phyloP scores from a whole-genome alignment of 2,797 vertebrate genomes.

The Sebastes elongatus region DNA sequence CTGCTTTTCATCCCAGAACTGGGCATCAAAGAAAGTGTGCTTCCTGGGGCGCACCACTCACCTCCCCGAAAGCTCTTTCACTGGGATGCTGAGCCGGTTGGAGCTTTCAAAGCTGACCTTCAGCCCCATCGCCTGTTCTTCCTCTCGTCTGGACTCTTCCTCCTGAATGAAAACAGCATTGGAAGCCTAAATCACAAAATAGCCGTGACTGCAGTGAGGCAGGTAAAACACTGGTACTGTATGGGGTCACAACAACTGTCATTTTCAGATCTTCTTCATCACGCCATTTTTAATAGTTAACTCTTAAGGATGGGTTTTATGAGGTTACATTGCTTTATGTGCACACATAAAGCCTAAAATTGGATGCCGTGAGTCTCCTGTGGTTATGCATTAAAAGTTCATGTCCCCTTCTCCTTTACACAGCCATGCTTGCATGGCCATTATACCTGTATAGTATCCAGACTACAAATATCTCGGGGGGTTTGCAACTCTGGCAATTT shows the following conservation, averaged over 20 bases:
- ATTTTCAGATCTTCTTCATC: background rate
- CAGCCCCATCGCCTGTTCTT: slow-evolving; percentile 74
- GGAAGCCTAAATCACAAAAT: background rate
- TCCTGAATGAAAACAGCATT: slow-evolving; percentile 78
- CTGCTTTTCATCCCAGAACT: background rate
- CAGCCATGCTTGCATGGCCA: background rate
- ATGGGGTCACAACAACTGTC: background rate
- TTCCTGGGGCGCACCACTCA: slow-evolving; percentile 55
- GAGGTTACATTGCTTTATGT: background rate
- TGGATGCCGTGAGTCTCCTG: background rate
- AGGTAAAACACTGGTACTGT: background rate
- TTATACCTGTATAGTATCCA: background rate
- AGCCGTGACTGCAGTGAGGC: background rate
- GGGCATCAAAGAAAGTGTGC: background rate
- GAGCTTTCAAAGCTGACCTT: slow-evolving; percentile 83
- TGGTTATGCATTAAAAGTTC: background rate
- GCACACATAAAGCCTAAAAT: background rate
- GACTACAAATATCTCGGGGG: background rate
- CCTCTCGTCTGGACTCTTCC: slow-evolving; percentile 84
- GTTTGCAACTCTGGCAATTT: background rate
- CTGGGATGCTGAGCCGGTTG: slow-evolving; percentile 88
- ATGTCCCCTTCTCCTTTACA: background rate
- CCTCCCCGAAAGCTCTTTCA: slow-evolving; percentile 90
- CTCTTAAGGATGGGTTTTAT: background rate
- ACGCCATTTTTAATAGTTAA: background rate